Conservation (phyloP, 2,797 vertebrate species). For the Hylomyscus alleni region DNA sequence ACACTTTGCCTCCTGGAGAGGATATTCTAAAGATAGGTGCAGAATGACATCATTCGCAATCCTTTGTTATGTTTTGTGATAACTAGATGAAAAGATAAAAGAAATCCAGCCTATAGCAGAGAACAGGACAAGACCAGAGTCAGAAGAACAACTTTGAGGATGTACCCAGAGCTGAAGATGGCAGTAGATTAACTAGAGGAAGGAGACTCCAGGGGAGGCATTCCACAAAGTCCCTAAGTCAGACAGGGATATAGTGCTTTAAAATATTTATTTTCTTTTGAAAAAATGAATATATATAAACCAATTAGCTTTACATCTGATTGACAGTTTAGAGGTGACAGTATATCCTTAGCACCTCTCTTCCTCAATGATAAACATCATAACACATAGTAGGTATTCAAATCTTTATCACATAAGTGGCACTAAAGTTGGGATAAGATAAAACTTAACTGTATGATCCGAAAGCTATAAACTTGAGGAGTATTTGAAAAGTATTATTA, state of each 20-base stretch:
- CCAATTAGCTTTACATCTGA: neutral
- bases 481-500: neutral
- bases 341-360: neutral
- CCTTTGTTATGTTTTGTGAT: neutral
- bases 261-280: neutral
- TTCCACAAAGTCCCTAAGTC: neutral
- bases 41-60: neutral
- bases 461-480: neutral
- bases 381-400: neutral
- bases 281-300: neutral
- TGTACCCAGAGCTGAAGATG: neutral
- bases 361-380: neutral
- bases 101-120: neutral
- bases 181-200: neutral
- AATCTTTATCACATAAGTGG: neutral
- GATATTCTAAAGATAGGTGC: neutral
- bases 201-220: neutral
- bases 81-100: neutral
- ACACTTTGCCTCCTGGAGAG: neutral
- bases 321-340: neutral
- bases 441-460: neutral
- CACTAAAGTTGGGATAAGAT: neutral
- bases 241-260: neutral
- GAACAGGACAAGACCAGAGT: neutral
- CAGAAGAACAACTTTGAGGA: neutral